Percentiles rank a stretch among this genome's conserved stretches.
Evolutionary conservation across 2,113 vertebrate genomes (phyloP).

Genomic region (Talpa occidentalis): DNA sequence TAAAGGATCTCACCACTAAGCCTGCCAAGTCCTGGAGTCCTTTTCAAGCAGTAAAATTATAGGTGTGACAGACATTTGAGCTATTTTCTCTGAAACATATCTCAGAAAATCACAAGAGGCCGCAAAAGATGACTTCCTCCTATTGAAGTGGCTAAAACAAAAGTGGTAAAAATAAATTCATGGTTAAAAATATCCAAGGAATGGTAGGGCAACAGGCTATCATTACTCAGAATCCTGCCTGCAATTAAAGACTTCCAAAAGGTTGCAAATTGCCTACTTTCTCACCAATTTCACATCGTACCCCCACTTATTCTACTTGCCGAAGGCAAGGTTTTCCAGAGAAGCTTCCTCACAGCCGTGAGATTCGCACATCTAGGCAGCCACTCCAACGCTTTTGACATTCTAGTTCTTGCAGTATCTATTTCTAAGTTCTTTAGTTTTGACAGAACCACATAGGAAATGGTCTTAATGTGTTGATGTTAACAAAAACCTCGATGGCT

Average conservation of each 20-base stretch:
- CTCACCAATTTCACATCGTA: neutral
- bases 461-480: neutral
- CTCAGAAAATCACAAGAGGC: conserved; percentile 44
- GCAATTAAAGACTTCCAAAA: conserved; percentile 48
- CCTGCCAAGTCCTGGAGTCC: neutral
- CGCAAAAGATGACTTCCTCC: conserved; percentile 30
- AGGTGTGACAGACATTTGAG: neutral
- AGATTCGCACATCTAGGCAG: neutral
- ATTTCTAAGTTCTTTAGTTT: neutral
- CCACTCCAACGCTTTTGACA: neutral
- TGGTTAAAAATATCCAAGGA: conserved; percentile 53
- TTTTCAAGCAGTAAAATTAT: conserved; percentile 59
- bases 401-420: neutral
- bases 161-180: conserved; percentile 67
- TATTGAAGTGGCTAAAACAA: conserved; percentile 49
- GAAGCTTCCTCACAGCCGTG: fast-evolving
- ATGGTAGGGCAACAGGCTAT: conserved; percentile 9
- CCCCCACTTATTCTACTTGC: neutral
- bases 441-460: neutral
- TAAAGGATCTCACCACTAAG: fast-evolving
- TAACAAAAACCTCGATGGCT: too few relatives aligned
- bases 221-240: conserved; percentile 48
- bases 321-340: neutral
- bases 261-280: neutral
- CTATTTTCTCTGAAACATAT: conserved; percentile 49